Conservation (phyloP, 2,888 invertebrate species). For the Callyntrura sp. region DNA sequence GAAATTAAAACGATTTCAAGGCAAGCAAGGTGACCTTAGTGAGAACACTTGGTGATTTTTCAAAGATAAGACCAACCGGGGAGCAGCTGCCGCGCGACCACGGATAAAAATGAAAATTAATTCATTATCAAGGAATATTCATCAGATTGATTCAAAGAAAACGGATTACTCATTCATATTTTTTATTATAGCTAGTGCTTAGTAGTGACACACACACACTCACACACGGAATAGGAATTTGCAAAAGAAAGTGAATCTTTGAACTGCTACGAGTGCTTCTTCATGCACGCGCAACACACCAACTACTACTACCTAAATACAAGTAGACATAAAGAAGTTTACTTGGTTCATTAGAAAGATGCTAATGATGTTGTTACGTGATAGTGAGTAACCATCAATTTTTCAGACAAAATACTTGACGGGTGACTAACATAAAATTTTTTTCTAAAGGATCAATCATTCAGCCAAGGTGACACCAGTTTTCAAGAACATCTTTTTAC, state of each 20-base stretch:
- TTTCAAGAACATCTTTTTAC: too few species aligned
- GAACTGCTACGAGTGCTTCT: neutral
- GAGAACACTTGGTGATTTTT: conserved; percentile 23
- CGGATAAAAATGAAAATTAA: neutral
- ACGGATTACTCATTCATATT: conserved; percentile 39
- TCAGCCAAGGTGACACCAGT: too few species aligned
- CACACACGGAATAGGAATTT: conserved; percentile 4
- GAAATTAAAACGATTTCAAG: conserved; percentile 62
- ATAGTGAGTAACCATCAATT: conserved; percentile 36
- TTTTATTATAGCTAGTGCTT: too few species aligned
- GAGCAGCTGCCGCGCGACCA: neutral
- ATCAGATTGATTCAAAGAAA: neutral
- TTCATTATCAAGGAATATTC: too few species aligned
- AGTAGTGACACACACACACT: too few species aligned
- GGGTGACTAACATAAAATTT: conserved; percentile 6
- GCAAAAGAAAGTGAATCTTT: conserved; percentile 63
- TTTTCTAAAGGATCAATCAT: neutral
- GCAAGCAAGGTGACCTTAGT: conserved; percentile 57
- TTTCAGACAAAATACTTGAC: conserved; percentile 17
- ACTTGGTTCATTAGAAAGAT: neutral
- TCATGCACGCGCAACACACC: too few species aligned
- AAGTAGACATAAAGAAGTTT: too few species aligned
- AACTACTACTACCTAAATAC: too few species aligned
- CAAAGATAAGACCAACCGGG: neutral
- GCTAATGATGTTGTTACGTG: conserved; percentile 15